A percentile compares a stretch with the other conserved stretches of the same genome.
phyloP scores from a whole-genome alignment of 2,797 vertebrate genomes.

The Galagoides demidoff region DNA sequence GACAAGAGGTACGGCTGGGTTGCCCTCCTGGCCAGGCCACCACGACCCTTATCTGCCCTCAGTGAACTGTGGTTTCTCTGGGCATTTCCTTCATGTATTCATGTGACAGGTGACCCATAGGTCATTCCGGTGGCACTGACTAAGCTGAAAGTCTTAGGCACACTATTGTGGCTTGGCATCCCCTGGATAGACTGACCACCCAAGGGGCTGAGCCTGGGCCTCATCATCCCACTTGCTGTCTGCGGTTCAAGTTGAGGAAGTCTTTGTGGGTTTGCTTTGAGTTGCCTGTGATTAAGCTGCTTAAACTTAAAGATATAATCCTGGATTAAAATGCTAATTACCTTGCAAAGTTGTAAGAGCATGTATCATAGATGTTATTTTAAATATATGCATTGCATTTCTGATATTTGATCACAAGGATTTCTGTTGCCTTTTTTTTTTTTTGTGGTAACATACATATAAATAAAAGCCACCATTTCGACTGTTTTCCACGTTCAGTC shows the following conservation, averaged over 20 bases:
- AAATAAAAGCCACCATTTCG: background rate
- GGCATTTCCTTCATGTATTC: background rate
- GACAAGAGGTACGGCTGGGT: background rate
- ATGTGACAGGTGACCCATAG: background rate
- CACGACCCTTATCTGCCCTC: background rate
- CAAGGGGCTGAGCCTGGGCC: background rate
- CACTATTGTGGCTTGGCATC: background rate
- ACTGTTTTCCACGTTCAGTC: background rate
- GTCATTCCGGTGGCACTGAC: background rate
- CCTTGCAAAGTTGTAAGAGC: background rate
- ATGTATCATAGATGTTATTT: background rate
- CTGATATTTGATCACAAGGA: background rate
- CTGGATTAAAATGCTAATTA: background rate
- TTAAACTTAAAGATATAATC: background rate
- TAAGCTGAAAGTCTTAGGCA: background rate
- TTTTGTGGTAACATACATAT: background rate
- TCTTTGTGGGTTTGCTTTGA: background rate
- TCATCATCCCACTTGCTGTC: fast-evolving
- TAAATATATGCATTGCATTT: background rate
- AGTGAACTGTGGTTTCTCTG: background rate
- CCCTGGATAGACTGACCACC: fast-evolving
- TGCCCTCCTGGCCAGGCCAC: background rate
- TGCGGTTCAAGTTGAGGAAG: background rate
- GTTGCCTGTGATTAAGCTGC: background rate
- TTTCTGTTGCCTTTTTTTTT: background rate